phyloP scores from a whole-genome alignment of 1,140 invertebrate genomes.

The Cherax destructor region DNA sequence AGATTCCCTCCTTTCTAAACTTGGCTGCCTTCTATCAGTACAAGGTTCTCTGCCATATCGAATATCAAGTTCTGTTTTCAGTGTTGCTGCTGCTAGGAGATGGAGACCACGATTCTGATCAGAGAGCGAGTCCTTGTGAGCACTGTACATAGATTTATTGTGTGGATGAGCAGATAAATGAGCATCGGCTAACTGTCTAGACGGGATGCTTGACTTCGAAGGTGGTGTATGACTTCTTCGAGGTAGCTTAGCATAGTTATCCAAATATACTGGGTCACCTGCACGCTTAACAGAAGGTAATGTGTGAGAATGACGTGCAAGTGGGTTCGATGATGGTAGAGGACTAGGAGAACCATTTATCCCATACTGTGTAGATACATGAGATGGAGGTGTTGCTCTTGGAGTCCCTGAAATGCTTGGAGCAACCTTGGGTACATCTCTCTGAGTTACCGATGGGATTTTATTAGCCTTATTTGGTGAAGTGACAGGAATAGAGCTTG shows the following conservation, averaged over 20 bases:
- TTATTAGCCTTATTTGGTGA: constrained; percentile 25
- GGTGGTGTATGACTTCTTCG: constrained; percentile 40
- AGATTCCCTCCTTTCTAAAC: constrained; percentile 23
- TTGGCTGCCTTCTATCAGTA: constrained; percentile 29
- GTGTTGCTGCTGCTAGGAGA: constrained; percentile 22
- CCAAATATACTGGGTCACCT: constrained; percentile 48
- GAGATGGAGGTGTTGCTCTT: constrained; percentile 49
- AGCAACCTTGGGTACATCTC: constrained; percentile 34
- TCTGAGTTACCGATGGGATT: constrained; percentile 12
- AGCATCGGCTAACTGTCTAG: constrained; percentile 9
- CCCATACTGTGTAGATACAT: constrained; percentile 35
- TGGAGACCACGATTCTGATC: constrained; percentile 46
- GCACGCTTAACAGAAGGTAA: constrained; percentile 42
- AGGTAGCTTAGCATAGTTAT: constrained; percentile 18
- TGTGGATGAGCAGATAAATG: constrained; percentile 3
- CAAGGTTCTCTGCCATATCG: constrained; percentile 19
- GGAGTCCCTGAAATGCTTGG: constrained; percentile 28
- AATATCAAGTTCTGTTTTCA: constrained; percentile 24
- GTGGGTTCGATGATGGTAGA: constrained; percentile 18
- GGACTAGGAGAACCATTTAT: constrained; percentile 54
- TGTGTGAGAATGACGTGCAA: constrained; percentile 4
- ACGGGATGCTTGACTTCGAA: not conserved
- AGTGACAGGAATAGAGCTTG: constrained; percentile 35
- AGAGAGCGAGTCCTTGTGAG: constrained; percentile 28
- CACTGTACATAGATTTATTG: constrained; percentile 29